Base-by-base conservation (phyloP, 2,113 vertebrate genomes). In the Rhinoderma darwinii region DNA sequence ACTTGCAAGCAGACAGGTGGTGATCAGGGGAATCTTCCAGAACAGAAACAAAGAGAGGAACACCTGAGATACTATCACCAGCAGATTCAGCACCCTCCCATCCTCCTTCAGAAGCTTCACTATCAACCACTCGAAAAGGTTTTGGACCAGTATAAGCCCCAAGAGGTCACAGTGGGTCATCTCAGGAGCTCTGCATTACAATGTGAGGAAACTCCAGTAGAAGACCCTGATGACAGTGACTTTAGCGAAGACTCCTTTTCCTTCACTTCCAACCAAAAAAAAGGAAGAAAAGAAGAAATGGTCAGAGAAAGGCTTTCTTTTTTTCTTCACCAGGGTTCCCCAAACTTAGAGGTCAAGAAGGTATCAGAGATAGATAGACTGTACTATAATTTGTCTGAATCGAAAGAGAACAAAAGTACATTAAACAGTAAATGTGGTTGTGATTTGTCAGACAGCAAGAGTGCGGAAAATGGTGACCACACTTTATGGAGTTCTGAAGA, bases 31-130 rank as follows among this genome's bases (percentile, higher is more conserved):
- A 50, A 75, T 1, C 90, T 88, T 35, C 83, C 82, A 0, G 91
- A 90, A 54, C 95, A 96, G 86, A 94, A 91, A 39, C 96, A 96
- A 72, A 94, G 93, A 43, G 93, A 95, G 87, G 93, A 92, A 5
- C 96, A 96, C 89, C 89, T 98, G 84, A 94, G 91, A 73, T 90
- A 91, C 84, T 98, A 96, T 89, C 96, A 98, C 88, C 94, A 96
- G 90, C 95, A 97, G 86, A 95, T 98, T 84, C 97, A 98, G 90
- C 94, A 96, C 47, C 94, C 94, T 25, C 94, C 94, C 35, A 91
- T 95, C 70, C 89, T 95, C 70, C 94, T 92, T 27, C 93, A 94
- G 82, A 93, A 94, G 63, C 41, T 93, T 59, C 89, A 82, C 35
- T 90, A 90, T 84, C 93, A 93, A 6, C 93, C 93, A 11, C 90